A percentile compares a stretch with the other conserved stretches of the same genome.
Conservation (phyloP, 2,888 invertebrate species). For the Tortricodes alternella region DNA sequence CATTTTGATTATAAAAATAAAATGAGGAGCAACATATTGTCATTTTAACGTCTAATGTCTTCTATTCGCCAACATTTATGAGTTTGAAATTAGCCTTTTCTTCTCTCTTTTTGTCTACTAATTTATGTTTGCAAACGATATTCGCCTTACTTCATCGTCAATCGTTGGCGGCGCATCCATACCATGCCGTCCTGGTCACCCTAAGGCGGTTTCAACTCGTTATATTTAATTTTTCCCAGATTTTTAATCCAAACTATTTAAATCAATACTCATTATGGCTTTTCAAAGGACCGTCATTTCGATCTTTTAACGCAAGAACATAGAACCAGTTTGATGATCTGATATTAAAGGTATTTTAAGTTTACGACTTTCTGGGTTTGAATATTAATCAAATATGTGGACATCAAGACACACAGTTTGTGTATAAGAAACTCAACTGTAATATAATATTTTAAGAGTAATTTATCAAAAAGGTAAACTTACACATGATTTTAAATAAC, state of each 20-base stretch:
- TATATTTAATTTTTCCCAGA: constrained; percentile 76
- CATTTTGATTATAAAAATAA: no score
- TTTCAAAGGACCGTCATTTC: constrained; percentile 77
- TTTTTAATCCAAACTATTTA: constrained; percentile 79
- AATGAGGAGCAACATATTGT: no score
- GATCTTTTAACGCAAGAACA: constrained; percentile 71
- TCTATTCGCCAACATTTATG: no score
- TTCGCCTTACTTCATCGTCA: not conserved
- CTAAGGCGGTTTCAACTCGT: constrained; percentile 69
- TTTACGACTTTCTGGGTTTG: constrained; percentile 67
- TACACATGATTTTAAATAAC: no score
- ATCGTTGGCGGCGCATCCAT: constrained; percentile 46
- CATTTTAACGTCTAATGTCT: no score
- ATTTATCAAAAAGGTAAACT: no score
- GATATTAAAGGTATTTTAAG: constrained; percentile 76
- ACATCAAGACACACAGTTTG: constrained; percentile 38
- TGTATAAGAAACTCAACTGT: not conserved
- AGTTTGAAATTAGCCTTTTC: no score
- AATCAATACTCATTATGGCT: constrained; percentile 82
- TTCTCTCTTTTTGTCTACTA: no score
- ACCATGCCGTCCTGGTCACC: constrained; percentile 44
- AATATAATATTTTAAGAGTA: not conserved
- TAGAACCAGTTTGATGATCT: constrained; percentile 78
- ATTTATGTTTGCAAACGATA: not conserved
- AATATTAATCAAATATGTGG: constrained; percentile 70